These are phyloP conservation scores for Eudyptes chrysolophus DNA, from an alignment of 2,113 vertebrate species.

Conservation along the genomic window DNA sequence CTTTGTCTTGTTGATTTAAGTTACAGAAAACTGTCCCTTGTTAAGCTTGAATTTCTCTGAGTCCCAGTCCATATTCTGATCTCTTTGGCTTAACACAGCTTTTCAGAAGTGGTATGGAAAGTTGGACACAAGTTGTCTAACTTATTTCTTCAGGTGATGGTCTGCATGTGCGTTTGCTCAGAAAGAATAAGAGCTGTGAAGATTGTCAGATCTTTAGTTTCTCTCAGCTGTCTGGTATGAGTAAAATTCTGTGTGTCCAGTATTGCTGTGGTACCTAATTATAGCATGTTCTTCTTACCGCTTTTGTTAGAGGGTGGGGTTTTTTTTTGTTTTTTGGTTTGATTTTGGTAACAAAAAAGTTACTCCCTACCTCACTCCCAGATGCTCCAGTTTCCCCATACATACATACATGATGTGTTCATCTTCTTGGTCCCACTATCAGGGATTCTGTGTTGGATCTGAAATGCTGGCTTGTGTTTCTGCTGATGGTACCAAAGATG, in stretches of 20 bases:
- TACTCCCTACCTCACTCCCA: not conserved
- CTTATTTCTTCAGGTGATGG: not conserved
- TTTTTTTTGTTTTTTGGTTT: not conserved
- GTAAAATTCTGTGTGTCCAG: not conserved
- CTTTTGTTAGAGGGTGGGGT: not conserved
- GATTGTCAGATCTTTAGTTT: not conserved
- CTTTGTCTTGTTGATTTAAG: not conserved
- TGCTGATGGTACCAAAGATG: not conserved
- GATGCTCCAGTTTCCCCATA: not conserved
- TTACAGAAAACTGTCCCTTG: not conserved
- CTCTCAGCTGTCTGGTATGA: not conserved
- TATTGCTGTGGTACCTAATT: not conserved
- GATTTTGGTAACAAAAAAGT: too few species aligned
- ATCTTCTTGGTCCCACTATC: not conserved
- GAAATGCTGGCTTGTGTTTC: not conserved
- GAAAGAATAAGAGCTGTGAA: not conserved
- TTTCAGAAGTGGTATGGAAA: not conserved
- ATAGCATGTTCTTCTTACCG: not conserved
- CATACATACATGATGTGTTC: not conserved
- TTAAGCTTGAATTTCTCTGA: not conserved
- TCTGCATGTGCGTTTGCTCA: not conserved
- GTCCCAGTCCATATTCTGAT: not conserved
- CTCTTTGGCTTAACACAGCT: not conserved
- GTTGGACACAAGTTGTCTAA: not conserved
- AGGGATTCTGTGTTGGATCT: not conserved